phyloP scores from a whole-genome alignment of 2,888 invertebrate genomes.

The Tortrix viridana region DNA sequence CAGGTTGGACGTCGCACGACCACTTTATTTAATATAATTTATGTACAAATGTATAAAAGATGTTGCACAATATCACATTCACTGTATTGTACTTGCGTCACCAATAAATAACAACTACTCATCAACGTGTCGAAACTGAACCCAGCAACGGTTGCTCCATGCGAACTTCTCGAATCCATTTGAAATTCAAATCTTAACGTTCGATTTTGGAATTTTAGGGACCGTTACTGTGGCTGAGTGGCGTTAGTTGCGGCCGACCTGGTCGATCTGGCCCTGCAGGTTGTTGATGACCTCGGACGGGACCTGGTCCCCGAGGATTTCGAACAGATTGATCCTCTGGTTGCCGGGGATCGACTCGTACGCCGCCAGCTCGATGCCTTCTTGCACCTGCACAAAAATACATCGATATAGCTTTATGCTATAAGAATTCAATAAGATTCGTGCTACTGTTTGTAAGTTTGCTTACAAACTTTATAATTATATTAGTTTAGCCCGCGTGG shows the following conservation, averaged over 20 bases:
- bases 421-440: neutral
- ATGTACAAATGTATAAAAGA: constrained; percentile 77
- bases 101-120: constrained; percentile 73
- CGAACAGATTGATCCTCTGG: constrained; percentile 92
- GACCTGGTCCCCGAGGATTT: constrained; percentile 93
- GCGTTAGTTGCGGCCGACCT: constrained; percentile 87
- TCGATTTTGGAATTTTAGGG: constrained; percentile 14
- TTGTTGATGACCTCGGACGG: constrained; percentile 95
- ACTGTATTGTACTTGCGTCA: constrained; percentile 71
- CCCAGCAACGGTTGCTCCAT: constrained; percentile 48
- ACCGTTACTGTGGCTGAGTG: constrained; percentile 19
- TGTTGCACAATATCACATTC: constrained; percentile 78
- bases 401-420: neutral
- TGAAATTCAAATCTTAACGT: constrained; percentile 29
- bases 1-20: constrained; percentile 58
- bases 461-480: too few species aligned
- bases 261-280: constrained; percentile 92
- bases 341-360: constrained; percentile 94
- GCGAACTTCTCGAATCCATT: constrained; percentile 31
- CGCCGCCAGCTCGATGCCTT: constrained; percentile 93
- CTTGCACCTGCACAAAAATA: constrained; percentile 85
- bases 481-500: too few species aligned
- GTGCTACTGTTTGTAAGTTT: too few species aligned
- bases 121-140: constrained; percentile 36
- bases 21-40: constrained; percentile 70